These are phyloP conservation scores for Gymnosoma rotundatum DNA, from an alignment of 2,888 invertebrate genomes.

Conservation along the genomic window DNA sequence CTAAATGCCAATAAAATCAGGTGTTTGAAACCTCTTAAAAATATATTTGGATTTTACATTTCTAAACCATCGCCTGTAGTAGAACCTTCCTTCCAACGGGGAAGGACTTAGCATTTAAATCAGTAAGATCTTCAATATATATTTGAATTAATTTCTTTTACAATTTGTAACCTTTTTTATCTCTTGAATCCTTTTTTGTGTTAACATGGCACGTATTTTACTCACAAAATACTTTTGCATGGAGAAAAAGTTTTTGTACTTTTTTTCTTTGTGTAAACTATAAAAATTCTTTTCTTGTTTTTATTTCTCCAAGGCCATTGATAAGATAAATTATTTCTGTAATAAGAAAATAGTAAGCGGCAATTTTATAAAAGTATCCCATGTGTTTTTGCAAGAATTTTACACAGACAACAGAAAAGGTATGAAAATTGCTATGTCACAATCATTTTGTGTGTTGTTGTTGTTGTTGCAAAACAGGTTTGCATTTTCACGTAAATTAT, in stretches of 20 bases:
- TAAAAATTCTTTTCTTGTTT: conserved; percentile 1
- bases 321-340: conserved; percentile 54
- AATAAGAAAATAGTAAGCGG: conserved; percentile 52
- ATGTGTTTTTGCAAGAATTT: conserved; percentile 4
- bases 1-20: too few relatives aligned
- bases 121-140: neutral
- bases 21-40: neutral
- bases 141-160: too few relatives aligned
- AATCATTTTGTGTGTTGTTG: conserved; percentile 20
- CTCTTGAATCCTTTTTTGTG: neutral
- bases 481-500: conserved; percentile 9
- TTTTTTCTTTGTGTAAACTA: conserved; percentile 3
- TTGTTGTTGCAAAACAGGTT: conserved; percentile 47
- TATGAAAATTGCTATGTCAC: conserved; percentile 58
- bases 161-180: neutral
- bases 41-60: too few relatives aligned
- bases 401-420: conserved; percentile 40
- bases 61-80: too few relatives aligned
- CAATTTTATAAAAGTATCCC: conserved; percentile 21
- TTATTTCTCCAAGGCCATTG: conserved; percentile 25
- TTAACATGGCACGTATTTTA: neutral
- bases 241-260: conserved; percentile 10
- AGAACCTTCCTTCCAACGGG: too few relatives aligned
- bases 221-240: neutral
- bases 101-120: neutral